Evolutionary conservation across 2,797 vertebrate species (phyloP).

Genomic region (Chloroceryle inda): DNA sequence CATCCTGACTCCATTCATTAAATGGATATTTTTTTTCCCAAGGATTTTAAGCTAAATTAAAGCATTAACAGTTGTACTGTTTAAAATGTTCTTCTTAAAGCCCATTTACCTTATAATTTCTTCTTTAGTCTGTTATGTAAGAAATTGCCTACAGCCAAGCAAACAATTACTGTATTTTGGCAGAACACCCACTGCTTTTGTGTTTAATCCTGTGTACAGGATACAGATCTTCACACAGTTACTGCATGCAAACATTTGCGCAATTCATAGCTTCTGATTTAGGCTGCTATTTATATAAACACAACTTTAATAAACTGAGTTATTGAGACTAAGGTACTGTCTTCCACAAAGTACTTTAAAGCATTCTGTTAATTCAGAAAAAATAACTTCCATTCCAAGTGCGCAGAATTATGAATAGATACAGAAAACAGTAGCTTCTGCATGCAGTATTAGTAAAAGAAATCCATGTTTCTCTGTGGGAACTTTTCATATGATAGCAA

Average conservation of each 20-base stretch:
- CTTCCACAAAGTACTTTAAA: background rate
- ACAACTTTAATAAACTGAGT: background rate
- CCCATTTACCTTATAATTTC: background rate
- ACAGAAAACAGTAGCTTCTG: background rate
- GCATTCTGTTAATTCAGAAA: background rate
- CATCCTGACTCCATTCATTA: background rate
- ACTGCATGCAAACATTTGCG: background rate
- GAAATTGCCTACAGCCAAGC: background rate
- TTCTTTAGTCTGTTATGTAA: background rate
- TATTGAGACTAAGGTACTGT: background rate
- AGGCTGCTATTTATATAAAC: background rate
- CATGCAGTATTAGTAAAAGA: background rate
- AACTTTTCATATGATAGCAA: constrained; percentile 4
- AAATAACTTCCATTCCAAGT: background rate
- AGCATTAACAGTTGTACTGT: background rate
- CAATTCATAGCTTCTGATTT: background rate
- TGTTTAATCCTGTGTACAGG: background rate
- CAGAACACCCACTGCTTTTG: background rate
- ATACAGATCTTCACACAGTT: background rate
- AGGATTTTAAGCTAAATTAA: background rate
- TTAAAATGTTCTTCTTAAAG: background rate
- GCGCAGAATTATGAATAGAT: background rate
- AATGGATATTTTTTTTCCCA: background rate
- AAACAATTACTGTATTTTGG: background rate
- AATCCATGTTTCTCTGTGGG: constrained; percentile 9